Evolutionary conservation across 2,797 vertebrate species (phyloP).

Genomic region (Gymnodraco acuticeps): DNA sequence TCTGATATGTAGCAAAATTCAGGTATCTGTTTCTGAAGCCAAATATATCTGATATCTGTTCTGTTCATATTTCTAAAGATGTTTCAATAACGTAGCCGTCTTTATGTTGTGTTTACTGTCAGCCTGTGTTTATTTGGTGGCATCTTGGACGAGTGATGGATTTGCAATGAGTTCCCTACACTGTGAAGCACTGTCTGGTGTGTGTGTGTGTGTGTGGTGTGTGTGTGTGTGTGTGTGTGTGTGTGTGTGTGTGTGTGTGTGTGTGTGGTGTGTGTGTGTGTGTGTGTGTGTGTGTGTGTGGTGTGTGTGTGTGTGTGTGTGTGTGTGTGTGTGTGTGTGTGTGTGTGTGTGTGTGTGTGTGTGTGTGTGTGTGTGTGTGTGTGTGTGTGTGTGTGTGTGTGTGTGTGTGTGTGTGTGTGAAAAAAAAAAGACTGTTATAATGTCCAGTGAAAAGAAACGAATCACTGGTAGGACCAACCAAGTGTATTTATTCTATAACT

Average conservation of each 20-base stretch:
- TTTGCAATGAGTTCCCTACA: slow-evolving; percentile 69
- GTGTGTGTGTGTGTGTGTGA: slow-evolving; percentile 16
- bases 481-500: slow-evolving; percentile 58
- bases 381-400: slow-evolving; percentile 15
- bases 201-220: too few species aligned
- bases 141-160: slow-evolving; percentile 38
- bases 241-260: slow-evolving; percentile 4
- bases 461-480: slow-evolving; percentile 38
- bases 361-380: too few species aligned
- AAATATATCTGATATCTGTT: slow-evolving; percentile 76
- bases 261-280: too few species aligned
- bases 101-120: slow-evolving; percentile 54
- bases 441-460: slow-evolving; percentile 40
- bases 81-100: slow-evolving; percentile 50
- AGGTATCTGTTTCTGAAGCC: slow-evolving; percentile 82
- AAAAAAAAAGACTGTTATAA: slow-evolving; percentile 61
- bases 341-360: too few species aligned
- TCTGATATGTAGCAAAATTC: slow-evolving; percentile 78
- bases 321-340: too few species aligned
- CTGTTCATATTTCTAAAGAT: slow-evolving; percentile 63
- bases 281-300: too few species aligned
- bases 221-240: slow-evolving; percentile 17
- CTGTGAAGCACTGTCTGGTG: slow-evolving; percentile 75
- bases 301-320: too few species aligned
- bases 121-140: slow-evolving; percentile 49